Base-by-base conservation (phyloP, 2,888 invertebrate species). In the Leptogaster cylindrica region DNA sequence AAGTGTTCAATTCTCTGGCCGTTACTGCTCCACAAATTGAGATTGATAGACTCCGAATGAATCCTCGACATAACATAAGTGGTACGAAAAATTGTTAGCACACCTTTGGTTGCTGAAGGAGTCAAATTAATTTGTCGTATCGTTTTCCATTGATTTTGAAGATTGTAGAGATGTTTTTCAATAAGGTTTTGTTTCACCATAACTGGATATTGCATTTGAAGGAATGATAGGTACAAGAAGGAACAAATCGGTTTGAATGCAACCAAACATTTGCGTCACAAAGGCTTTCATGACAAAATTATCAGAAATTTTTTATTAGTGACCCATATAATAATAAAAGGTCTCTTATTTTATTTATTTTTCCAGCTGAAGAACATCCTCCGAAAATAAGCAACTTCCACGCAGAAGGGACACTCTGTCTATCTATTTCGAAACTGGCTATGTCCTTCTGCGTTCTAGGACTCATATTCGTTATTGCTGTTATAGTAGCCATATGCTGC, bases 1-100 rank as follows among this genome's bases (percentile, higher is more conserved):
- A 91, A 76, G 89, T 92, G 10, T 91, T 90, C 75, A 92, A 92
- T 76, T 91, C 91, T 69, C 87, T 92, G 70, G 90, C 91, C 78
- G 91, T 92, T 3, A 82, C 88, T 65, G 91, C 91, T 1, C 91
- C 91, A 0, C 89, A 89, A 76, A 89, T 91, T 71, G 90, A 90
- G 76, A 77, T 89, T 70, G 89, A 90, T 75, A 76, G 78, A 20
- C 71, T 80, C 68, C 77, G 79, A 18, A 51, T 50, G 41, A 79
- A 79, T 72, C 73, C 77, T 5, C 75, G 77, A 28, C 76, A 76
- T 65, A 81, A 81, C 58, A 79, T 77, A 74, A 79, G 77, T 70
- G 79, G 81, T 81, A 71, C 73, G 75, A 73, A 68, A 8, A 12
- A 12, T 23, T 6, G n/a, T n/a, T 44, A 16, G 12, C 18, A 10